Base-by-base conservation (phyloP, 2,113 vertebrate species). In the Sinocyclocheilus rhinocerous region DNA sequence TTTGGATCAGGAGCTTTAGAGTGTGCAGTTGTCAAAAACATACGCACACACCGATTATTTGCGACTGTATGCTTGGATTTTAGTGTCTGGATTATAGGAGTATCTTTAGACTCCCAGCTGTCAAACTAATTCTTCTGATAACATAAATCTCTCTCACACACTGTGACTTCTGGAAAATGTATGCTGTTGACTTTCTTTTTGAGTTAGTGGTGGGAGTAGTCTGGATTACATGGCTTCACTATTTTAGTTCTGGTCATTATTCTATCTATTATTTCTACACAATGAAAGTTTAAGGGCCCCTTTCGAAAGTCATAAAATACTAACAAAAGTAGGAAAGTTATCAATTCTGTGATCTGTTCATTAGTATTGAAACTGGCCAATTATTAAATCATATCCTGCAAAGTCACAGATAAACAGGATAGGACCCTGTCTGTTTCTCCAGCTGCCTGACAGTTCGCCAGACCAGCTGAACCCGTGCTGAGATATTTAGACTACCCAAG, bases 61-160 rank as follows among this genome's bases (percentile, higher is more conserved):
- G 24, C 50, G 29, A 79, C 33, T 79, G 36, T 24, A 42, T 82
- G 80, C 16, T 76, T 87, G 70, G 70, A 86, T 87, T 89, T 85
- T 90, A 85, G 86, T 83, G 45, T 84, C 86, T 85, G 92, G 90
- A 94, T 94, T 90, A 92, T 88, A 77, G 6, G 86, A 87, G 88
- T 90, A 90, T 92, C 88, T 93, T 92, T 93, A 92, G 92, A 91
- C 91, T 87, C 87, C 89, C 93, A 93, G 91, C 93, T 94, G 92
- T 87, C 87, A 88, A 87, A 89, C 85, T 90, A 88, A 33, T 24
- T 83, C 84, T 29, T 90, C 57, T 88, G 87, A 84, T 69, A 87
- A 86, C 90, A 88, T 83, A 77, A 57, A 78, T 13, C 84, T 57
- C 36, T 42, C 11, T 29, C 78, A 63, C 57, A 24, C 24, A 75